Conservation (phyloP, 1,140 invertebrate species). For the Dicyema japonicum region DNA sequence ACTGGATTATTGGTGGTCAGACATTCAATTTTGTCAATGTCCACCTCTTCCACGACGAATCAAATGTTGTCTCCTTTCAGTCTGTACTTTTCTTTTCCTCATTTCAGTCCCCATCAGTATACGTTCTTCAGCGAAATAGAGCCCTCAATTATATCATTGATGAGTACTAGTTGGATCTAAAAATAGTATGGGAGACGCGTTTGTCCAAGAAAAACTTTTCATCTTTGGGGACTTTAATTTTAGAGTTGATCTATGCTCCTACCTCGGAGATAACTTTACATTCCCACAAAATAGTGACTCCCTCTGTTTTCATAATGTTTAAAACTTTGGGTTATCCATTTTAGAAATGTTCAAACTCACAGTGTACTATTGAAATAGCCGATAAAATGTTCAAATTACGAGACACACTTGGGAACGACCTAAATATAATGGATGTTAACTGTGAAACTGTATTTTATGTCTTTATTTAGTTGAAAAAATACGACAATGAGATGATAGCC, state of each 20-base stretch:
- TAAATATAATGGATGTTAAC: not conserved
- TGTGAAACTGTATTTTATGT: not conserved
- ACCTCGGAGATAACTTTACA: not conserved
- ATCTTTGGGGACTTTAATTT: conserved; percentile 1
- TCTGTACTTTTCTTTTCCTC: not conserved
- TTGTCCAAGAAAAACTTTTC: not conserved
- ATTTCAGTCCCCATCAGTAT: not conserved
- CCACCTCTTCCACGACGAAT: conserved; percentile 1
- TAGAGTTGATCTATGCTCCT: not conserved
- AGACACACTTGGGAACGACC: not conserved
- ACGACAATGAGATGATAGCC: not conserved
- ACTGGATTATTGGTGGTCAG: not conserved
- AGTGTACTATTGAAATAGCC: not conserved
- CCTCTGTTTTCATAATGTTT: not conserved
- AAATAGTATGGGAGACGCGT: not conserved
- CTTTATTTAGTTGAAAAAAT: not conserved
- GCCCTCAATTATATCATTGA: not conserved
- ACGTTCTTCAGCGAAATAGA: not conserved
- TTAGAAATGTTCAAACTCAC: not conserved
- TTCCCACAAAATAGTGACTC: conserved; percentile 1
- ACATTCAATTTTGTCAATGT: not conserved
- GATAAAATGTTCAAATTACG: not conserved
- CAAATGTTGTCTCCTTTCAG: not conserved
- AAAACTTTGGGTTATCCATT: not conserved
- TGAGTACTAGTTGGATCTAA: too few species aligned